These are phyloP conservation scores for Bos taurus DNA, from an alignment of 2,113 vertebrate genomes.

Conservation along the genomic window DNA sequence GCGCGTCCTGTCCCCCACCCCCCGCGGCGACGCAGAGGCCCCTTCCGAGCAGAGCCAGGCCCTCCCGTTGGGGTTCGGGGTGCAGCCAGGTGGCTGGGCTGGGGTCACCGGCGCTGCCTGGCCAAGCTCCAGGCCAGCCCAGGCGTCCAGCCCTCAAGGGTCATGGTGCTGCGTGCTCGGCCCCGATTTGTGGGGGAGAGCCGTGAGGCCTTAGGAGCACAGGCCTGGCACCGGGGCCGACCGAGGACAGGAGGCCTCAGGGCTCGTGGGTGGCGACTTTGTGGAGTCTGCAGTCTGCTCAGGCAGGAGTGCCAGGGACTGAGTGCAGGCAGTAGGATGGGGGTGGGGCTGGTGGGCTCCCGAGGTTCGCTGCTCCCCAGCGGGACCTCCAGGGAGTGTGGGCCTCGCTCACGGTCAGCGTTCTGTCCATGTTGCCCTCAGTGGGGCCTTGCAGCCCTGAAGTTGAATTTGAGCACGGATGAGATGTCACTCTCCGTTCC, in stretches of 20 bases:
- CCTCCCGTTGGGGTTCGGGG: neutral
- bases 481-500: neutral
- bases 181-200: neutral
- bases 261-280: rapidly evolving
- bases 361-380: neutral
- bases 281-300: neutral
- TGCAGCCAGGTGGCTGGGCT: neutral
- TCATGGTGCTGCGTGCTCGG: neutral
- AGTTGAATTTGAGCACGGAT: neutral
- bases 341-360: neutral
- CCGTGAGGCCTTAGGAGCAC: neutral
- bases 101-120: neutral
- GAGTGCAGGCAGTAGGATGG: neutral
- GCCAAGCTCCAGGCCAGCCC: neutral
- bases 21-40: neutral
- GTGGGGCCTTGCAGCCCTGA: neutral
- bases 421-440: neutral
- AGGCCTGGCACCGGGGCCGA: neutral
- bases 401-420: neutral
- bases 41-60: neutral
- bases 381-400: neutral
- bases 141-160: neutral
- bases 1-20: slow-evolving; percentile 78
- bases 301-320: neutral
- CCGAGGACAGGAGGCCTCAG: neutral